phyloP scores from a whole-genome alignment of 37 sponge, comb jelly and placozoan species.

The Theonella swinhoei region DNA sequence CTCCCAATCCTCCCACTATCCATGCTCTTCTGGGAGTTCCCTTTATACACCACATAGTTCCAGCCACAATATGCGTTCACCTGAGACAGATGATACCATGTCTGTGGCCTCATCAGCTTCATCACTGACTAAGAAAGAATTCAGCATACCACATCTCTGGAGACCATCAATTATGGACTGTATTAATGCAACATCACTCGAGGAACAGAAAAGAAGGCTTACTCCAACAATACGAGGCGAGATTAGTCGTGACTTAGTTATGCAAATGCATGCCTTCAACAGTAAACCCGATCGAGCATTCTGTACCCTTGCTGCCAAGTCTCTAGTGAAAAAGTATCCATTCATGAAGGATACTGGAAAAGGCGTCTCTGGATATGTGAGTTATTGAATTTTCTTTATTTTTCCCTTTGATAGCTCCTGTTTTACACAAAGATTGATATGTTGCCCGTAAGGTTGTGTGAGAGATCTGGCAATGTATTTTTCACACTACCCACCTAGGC shows the following conservation, averaged over 20 bases:
- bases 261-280: not conserved
- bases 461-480: too few species aligned
- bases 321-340: constrained; percentile 8
- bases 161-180: constrained; percentile 4
- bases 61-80: too few species aligned
- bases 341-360: constrained; percentile 11
- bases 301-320: not conserved
- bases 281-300: not conserved
- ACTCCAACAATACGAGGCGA: constrained; percentile 1
- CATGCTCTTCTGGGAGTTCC: not conserved
- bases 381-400: too few species aligned
- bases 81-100: not conserved
- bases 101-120: constrained; percentile 20
- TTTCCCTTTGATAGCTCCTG: too few species aligned
- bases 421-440: too few species aligned
- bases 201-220: constrained; percentile 1
- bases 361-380: constrained; percentile 21
- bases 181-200: not conserved
- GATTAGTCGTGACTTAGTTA: constrained; percentile 3
- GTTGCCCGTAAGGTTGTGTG: too few species aligned
- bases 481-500: too few species aligned
- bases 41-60: not conserved
- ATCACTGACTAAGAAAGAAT: not conserved
- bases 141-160: not conserved
- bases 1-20: too few species aligned